Evolutionary conservation across 2,113 vertebrate species (phyloP).

Genomic region (Castor canadensis): DNA sequence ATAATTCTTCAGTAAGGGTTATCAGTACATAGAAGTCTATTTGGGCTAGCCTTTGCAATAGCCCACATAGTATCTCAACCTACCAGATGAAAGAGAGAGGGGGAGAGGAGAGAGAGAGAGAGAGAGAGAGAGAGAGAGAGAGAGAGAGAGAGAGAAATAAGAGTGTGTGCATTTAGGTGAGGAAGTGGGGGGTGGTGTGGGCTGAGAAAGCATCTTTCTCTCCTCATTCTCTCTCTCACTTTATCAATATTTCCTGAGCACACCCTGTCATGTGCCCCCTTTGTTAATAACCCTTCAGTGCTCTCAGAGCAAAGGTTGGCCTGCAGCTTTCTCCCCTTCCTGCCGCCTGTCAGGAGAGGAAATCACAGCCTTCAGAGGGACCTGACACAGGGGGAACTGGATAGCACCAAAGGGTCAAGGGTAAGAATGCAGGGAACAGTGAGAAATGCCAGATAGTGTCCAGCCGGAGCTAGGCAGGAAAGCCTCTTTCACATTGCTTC

Average conservation of each 20-base stretch:
- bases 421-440: slow-evolving; percentile 83
- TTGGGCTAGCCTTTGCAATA: background rate
- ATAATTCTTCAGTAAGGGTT: background rate
- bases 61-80: background rate
- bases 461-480: slow-evolving; percentile 83
- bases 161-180: background rate
- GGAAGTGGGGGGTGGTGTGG: background rate
- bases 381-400: slow-evolving; percentile 83
- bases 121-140: background rate
- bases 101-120: background rate
- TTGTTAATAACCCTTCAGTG: slow-evolving; percentile 80
- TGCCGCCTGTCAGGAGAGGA: slow-evolving; percentile 87
- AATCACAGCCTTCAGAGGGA: slow-evolving; percentile 82
- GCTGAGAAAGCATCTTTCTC: background rate
- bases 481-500: slow-evolving; percentile 67
- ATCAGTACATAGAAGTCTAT: too few species aligned
- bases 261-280: slow-evolving; percentile 78
- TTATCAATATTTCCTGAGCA: slow-evolving; percentile 85
- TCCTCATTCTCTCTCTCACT: slow-evolving; percentile 77
- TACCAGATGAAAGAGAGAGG: background rate
- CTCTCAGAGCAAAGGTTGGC: slow-evolving; percentile 87
- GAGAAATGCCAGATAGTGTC: slow-evolving; percentile 82
- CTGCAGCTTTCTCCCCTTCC: slow-evolving; percentile 88
- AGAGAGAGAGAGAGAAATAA: too few species aligned
- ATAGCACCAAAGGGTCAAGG: slow-evolving; percentile 84